Base-by-base conservation (phyloP, 1,140 invertebrate genomes). In the Anadara kagoshimensis region DNA sequence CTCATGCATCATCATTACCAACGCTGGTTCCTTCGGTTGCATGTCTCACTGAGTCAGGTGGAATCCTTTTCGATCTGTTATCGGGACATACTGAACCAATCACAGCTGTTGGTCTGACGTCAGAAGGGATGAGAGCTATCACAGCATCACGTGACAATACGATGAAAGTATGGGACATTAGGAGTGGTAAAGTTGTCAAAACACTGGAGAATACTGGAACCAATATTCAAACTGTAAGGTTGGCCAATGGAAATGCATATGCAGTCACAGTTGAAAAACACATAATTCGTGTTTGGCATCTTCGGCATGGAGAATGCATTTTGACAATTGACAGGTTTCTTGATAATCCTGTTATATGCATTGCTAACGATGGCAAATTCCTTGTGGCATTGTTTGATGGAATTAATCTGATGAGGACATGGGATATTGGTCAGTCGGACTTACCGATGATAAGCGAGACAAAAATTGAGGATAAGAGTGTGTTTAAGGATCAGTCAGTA, bases 131-230 rank as follows among this genome's bases (percentile, higher is more conserved):
- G 67, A 64, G 76, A 57, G 82, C 81, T 1, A 53, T 89, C 43
- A 88, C 87, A 12, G 69, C 86, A 14, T 86, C 87, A 11, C 63
- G 74, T 26, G 87, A 89, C 59, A 75, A 84, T 59, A 87, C 86
- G 2, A 80, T 88, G 63, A 89, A 88, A 71, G 53, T 86, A 12
- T 89, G 87, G 87, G 83, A 89, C 57, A 63, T 88, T 10, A 68
- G 83, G n/a, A 78, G 76, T 10, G 87, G 87, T 3, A 80, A 78
- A 54, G 87, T 88, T 11, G 75, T 80, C 10, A 81, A 81, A 74
- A 87, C 86, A 0, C 78, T 89, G 20, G 69, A 81, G 18, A 80
- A 80, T 10, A 80, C 86, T 11, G 85, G 87, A n/a, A 71, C 61
- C 49, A 73, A 83, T 29, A 82, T 87, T 16, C 76, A 69, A 16